Percentiles rank a stretch among this genome's conserved stretches.
phyloP scores from a whole-genome alignment of 2,797 vertebrate genomes.

The Ctenosaura bakeri region DNA sequence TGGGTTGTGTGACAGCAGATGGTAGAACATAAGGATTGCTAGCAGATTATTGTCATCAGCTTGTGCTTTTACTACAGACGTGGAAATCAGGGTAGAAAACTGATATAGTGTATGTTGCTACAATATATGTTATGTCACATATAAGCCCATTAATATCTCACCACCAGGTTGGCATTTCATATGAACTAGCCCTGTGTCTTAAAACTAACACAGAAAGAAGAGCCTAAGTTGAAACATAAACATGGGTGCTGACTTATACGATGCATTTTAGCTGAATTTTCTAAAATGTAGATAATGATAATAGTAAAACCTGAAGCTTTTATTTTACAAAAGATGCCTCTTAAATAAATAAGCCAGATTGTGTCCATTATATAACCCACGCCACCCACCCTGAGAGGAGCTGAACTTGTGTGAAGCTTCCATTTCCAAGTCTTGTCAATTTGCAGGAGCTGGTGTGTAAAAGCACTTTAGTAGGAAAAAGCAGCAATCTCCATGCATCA shows the following conservation, averaged over 20 bases:
- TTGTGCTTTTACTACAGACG: neutral
- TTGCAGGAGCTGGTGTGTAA: conserved; percentile 83
- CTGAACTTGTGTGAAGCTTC: conserved; percentile 80
- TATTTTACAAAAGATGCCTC: conserved; percentile 69
- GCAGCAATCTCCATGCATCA: conserved; percentile 83
- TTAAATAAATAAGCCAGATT: conserved; percentile 72
- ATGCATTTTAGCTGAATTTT: conserved; percentile 15
- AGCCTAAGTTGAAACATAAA: neutral
- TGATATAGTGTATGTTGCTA: neutral
- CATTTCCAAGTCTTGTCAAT: conserved; percentile 83
- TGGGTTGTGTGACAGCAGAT: neutral
- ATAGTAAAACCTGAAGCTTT: conserved; percentile 29
- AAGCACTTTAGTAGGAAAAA: conserved; percentile 82
- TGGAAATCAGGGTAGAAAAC: neutral
- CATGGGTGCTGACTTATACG: neutral
- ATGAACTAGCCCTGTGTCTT: neutral
- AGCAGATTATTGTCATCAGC: neutral
- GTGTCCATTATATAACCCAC: conserved; percentile 71
- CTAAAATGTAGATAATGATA: no score
- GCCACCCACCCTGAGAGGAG: conserved; percentile 60
- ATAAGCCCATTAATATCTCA: neutral
- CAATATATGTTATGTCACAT: neutral
- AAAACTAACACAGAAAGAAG: neutral
- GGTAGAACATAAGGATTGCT: neutral
- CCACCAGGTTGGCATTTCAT: neutral